Conservation (phyloP, 37 sponge, comb jelly and placozoan genomes). For the Oopsacas minuta region DNA sequence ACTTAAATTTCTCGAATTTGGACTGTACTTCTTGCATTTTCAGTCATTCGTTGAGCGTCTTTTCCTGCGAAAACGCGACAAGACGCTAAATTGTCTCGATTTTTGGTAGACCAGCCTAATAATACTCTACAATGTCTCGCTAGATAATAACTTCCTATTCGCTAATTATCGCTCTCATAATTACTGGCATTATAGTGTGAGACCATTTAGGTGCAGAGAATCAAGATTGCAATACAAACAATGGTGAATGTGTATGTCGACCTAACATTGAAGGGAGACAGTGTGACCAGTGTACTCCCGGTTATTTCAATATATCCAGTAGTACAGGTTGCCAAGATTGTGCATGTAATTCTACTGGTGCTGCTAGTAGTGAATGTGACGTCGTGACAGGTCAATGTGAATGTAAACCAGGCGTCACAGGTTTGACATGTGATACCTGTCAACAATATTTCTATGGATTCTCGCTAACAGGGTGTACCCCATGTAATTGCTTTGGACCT, state of each 20-base stretch:
- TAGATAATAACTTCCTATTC: no score
- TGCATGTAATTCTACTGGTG: constrained; percentile 36
- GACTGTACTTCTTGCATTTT: background rate
- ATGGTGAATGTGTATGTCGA: constrained; percentile 60
- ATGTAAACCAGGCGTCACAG: constrained; percentile 23
- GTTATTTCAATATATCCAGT: constrained; percentile 33
- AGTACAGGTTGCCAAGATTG: constrained; percentile 37
- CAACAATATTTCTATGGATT: constrained; percentile 11
- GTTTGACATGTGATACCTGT: constrained; percentile 25
- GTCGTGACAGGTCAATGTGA: constrained; percentile 18
- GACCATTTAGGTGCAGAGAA: background rate
- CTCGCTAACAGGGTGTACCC: background rate
- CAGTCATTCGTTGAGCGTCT: no score
- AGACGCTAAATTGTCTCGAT: no score
- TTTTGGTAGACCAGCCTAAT: no score
- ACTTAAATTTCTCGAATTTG: background rate
- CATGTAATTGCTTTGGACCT: background rate
- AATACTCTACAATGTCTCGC: no score
- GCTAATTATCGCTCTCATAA: background rate
- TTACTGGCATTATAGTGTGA: background rate
- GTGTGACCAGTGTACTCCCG: constrained; percentile 46
- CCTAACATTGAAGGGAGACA: constrained; percentile 44
- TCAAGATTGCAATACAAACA: background rate
- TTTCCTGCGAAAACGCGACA: no score
- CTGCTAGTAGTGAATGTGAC: background rate